These are phyloP conservation scores for Sminthopsis crassicaudata DNA, from an alignment of 2,113 vertebrate species.

Conservation along the genomic window DNA sequence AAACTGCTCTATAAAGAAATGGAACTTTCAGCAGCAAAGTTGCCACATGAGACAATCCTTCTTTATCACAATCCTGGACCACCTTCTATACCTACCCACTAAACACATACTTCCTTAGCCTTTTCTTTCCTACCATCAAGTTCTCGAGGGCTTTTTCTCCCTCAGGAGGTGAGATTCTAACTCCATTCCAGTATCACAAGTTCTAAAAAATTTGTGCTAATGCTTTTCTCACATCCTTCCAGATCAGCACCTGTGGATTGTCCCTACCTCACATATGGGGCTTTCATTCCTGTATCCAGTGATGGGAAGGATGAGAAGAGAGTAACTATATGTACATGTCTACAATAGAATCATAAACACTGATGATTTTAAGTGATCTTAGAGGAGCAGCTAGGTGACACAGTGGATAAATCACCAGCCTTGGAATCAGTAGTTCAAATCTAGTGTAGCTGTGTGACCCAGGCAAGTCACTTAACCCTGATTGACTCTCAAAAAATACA, in stretches of 20 bases:
- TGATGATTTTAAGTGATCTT: neutral
- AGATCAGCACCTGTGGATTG: neutral
- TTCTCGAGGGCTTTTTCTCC: neutral
- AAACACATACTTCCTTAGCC: neutral
- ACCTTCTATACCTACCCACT: neutral
- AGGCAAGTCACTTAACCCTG: neutral
- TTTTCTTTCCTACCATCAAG: neutral
- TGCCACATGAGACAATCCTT: neutral
- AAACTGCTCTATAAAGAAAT: conserved; percentile 34
- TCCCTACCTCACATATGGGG: neutral
- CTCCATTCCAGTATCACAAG: neutral
- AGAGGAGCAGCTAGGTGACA: neutral
- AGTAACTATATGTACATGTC: neutral
- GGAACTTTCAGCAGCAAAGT: neutral
- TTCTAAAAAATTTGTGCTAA: neutral
- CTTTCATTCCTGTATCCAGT: neutral
- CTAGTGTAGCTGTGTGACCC: neutral
- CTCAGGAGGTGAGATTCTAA: neutral
- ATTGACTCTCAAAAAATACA: neutral
- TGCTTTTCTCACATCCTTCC: neutral
- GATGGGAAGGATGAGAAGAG: neutral
- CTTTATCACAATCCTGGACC: neutral
- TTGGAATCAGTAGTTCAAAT: neutral
- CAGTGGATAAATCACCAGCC: neutral
- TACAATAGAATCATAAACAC: neutral